phyloP scores from a whole-genome alignment of 2,888 invertebrate genomes.

The Drosophila meridionalis region DNA sequence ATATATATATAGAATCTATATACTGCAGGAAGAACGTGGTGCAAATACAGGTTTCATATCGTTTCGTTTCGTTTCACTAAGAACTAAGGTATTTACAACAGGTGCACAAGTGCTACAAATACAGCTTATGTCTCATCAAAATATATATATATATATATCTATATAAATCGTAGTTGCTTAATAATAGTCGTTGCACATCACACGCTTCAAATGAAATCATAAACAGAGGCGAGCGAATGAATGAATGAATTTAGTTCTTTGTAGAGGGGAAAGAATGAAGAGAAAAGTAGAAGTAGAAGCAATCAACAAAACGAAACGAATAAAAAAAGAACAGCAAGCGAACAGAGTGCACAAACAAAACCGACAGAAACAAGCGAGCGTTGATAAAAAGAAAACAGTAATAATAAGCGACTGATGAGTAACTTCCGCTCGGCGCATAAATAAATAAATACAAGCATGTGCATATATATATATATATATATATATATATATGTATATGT shows the following conservation, averaged over 20 bases:
- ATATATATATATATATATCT: constrained; percentile 5
- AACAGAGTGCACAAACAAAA: constrained; percentile 42
- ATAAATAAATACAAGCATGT: constrained; percentile 24
- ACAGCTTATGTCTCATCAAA: background rate
- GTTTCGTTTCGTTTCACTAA: constrained; percentile 27
- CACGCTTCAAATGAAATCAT: constrained; percentile 43
- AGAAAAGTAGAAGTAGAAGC: constrained; percentile 24
- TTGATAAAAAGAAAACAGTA: constrained; percentile 36
- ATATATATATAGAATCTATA: background rate
- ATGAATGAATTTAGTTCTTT: constrained; percentile 11
- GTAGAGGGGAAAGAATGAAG: constrained; percentile 7
- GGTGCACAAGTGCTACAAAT: constrained; percentile 13
- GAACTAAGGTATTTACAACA: constrained; percentile 46
- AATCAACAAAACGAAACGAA: constrained; percentile 50
- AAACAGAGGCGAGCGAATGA: constrained; percentile 38
- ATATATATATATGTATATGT: constrained; percentile 19
- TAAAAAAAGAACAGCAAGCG: constrained; percentile 13
- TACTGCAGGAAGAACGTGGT: constrained; percentile 40
- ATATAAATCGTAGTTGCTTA: constrained; percentile 7
- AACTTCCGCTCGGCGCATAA: constrained; percentile 61
- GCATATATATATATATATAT: constrained; percentile 13
- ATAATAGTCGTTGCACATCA: background rate
- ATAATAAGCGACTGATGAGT: constrained; percentile 62
- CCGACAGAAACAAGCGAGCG: constrained; percentile 38
- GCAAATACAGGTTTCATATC: constrained; percentile 32